These are phyloP conservation scores for Parauchenoglanis ngamensis DNA, from an alignment of 2,797 vertebrate genomes.

Conservation along the genomic window DNA sequence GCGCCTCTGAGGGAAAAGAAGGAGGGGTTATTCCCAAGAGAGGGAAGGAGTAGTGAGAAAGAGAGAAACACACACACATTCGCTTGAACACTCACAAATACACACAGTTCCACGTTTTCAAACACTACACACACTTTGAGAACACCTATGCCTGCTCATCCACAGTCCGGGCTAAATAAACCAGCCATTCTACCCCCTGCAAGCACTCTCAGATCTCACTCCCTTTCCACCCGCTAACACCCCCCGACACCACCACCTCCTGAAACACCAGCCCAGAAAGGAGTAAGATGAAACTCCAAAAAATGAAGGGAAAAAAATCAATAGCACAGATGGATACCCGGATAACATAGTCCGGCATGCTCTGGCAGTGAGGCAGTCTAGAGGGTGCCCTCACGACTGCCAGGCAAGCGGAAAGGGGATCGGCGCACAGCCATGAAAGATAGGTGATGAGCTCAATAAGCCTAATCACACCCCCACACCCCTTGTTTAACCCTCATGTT, in stretches of 20 bases:
- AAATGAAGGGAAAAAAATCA: slow-evolving; percentile 73
- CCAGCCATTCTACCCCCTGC: slow-evolving; percentile 59
- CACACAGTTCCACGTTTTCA: slow-evolving; percentile 18
- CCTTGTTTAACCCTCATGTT: slow-evolving; percentile 50
- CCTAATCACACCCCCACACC: slow-evolving; percentile 64
- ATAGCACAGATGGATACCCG: slow-evolving; percentile 82
- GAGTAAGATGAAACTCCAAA: slow-evolving; percentile 81
- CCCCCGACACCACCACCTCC: slow-evolving; percentile 57
- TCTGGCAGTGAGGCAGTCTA: slow-evolving; percentile 78
- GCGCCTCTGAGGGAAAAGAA: slow-evolving; percentile 72
- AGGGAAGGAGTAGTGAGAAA: slow-evolving; percentile 55
- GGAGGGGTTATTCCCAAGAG: slow-evolving; percentile 69
- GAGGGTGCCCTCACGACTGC: slow-evolving; percentile 82
- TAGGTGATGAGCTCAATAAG: slow-evolving; percentile 74
- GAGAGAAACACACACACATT: slow-evolving; percentile 35
- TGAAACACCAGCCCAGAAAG: slow-evolving; percentile 68
- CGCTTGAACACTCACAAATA: slow-evolving; percentile 22
- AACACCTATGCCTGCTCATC: slow-evolving; percentile 64
- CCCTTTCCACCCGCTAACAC: slow-evolving; percentile 64
- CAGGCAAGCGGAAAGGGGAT: slow-evolving; percentile 74
- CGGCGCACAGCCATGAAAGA: slow-evolving; percentile 68
- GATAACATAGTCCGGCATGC: slow-evolving; percentile 82
- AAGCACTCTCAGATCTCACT: slow-evolving; percentile 73
- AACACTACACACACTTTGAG: slow-evolving; percentile 18
- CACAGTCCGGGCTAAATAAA: slow-evolving; percentile 69